phyloP scores from a whole-genome alignment of 2,888 invertebrate genomes.

The Drosophila tripunctata region DNA sequence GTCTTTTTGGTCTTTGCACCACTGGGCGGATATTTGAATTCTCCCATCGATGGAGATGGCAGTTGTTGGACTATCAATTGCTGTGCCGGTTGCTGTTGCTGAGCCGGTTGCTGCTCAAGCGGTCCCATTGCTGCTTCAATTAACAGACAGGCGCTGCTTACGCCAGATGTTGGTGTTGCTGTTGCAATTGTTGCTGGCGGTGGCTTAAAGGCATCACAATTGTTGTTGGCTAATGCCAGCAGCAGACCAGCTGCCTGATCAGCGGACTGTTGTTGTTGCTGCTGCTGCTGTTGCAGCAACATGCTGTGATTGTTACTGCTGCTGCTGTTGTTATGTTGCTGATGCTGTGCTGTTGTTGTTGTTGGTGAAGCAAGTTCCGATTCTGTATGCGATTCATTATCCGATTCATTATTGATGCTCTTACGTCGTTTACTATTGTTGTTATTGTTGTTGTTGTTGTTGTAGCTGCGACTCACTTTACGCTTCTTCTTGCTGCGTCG shows the following conservation, averaged over 20 bases:
- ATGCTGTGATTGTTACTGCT: conserved; percentile 12
- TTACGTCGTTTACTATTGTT: conserved; percentile 85
- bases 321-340: conserved; percentile 32
- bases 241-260: conserved; percentile 86
- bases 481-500: conserved; percentile 81
- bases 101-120: conserved; percentile 84
- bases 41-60: conserved; percentile 75
- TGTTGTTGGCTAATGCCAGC: conserved; percentile 86
- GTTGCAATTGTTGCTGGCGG: conserved; percentile 11
- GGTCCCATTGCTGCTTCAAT: conserved; percentile 94
- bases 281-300: conserved; percentile 36
- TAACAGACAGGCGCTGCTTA: conserved; percentile 92
- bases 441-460: conserved; percentile 69
- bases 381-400: conserved; percentile 85
- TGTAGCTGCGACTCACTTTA: conserved; percentile 74
- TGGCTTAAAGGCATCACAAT: conserved; percentile 53
- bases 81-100: conserved; percentile 38
- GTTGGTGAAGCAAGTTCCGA: conserved; percentile 86
- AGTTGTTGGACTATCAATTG: conserved; percentile 14
- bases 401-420: conserved; percentile 85
- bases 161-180: conserved; percentile 41
- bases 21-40: conserved; percentile 91
- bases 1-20: conserved; percentile 93
- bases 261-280: conserved; percentile 60
- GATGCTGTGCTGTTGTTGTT: conserved; percentile 20